phyloP scores from a whole-genome alignment of 2,113 vertebrate species.

The Octodon degus region DNA sequence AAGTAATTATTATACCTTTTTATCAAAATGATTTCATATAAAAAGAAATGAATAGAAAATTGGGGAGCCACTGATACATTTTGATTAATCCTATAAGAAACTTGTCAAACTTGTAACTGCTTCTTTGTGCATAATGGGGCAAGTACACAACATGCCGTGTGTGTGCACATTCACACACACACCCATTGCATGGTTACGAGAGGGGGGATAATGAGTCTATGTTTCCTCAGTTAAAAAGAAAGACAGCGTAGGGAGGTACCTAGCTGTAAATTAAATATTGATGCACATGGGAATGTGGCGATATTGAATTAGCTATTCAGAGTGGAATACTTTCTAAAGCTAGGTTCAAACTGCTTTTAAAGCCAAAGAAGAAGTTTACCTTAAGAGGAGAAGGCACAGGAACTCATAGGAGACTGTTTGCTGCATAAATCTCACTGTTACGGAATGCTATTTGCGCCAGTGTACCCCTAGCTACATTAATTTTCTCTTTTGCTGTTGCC shows the following conservation, averaged over 20 bases:
- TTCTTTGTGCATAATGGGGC: neutral
- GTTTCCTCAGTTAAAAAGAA: neutral
- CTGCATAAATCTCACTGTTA: conserved; percentile 48
- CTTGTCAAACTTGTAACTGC: neutral
- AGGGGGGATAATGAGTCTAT: neutral
- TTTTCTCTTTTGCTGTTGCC: conserved; percentile 64
- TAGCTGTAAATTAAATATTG: conserved; percentile 32
- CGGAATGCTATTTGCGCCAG: conserved; percentile 46
- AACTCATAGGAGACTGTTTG: conserved; percentile 24
- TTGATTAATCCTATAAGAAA: neutral
- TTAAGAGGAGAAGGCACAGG: neutral
- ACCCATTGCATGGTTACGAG: neutral
- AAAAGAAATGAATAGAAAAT: conserved; percentile 27
- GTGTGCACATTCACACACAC: neutral
- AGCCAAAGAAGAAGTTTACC: conserved; percentile 42
- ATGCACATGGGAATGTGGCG: neutral
- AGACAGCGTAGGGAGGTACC: neutral
- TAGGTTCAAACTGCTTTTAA: conserved; percentile 20
- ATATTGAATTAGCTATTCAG: conserved; percentile 33
- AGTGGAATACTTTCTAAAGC: conserved; percentile 31
- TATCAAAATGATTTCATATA: conserved; percentile 4
- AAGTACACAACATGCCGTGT: too few species aligned
- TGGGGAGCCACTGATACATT: neutral
- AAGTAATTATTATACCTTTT: conserved; percentile 19
- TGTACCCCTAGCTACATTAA: conserved; percentile 45